These are phyloP conservation scores for Perccottus glenii DNA, from an alignment of 2,113 vertebrate genomes.

Conservation along the genomic window DNA sequence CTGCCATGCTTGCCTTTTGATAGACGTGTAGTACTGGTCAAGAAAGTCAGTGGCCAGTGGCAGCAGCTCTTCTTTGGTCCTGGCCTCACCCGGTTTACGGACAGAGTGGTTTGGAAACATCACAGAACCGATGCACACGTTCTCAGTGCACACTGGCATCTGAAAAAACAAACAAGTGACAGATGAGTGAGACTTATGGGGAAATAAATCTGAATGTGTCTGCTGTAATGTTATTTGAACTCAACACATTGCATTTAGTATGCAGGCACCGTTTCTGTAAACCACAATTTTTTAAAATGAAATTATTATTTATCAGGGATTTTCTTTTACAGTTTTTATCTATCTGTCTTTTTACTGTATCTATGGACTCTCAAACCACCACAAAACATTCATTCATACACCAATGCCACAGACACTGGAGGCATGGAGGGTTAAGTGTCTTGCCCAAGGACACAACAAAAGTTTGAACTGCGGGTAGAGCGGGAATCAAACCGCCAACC, in stretches of 20 bases:
- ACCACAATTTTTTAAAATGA: no score
- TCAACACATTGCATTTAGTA: neutral
- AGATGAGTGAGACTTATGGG: neutral
- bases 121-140: conserved; percentile 90
- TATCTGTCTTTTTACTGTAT: no score
- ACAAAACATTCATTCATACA: no score
- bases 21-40: conserved; percentile 96
- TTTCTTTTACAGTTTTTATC: no score
- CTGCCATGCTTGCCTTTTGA: conserved; percentile 85
- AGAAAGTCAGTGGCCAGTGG: conserved; percentile 94
- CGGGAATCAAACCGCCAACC: no score
- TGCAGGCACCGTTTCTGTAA: no score
- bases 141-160: conserved; percentile 85
- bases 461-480: no score
- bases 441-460: no score
- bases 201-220: neutral
- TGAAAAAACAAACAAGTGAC: conserved; percentile 53
- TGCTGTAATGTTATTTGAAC: neutral
- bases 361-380: no score
- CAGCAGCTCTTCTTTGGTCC: conserved; percentile 86
- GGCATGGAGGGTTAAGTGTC: no score
- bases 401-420: no score
- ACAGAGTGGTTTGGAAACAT: conserved; percentile 83
- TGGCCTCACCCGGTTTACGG: conserved; percentile 85
- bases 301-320: no score